phyloP scores from a whole-genome alignment of 2,797 vertebrate genomes.

The Strix occidentalis region DNA sequence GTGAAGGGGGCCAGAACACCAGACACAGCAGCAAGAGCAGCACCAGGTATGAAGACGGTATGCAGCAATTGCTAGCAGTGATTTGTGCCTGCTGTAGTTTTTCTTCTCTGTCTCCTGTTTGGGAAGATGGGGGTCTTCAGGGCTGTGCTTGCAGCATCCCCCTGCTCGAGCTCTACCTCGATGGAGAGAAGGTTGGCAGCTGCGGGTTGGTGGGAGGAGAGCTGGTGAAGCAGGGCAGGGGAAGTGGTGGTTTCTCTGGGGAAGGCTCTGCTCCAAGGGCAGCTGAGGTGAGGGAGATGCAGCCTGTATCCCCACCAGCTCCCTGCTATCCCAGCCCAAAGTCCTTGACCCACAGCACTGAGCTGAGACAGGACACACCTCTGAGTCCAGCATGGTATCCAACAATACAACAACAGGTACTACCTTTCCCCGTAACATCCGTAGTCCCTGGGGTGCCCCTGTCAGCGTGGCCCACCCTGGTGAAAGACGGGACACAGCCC shows the following conservation, averaged over 20 bases:
- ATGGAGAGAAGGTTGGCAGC: neutral
- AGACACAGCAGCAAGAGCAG: neutral
- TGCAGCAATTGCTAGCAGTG: neutral
- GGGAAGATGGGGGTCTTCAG: neutral
- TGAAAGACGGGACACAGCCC: neutral
- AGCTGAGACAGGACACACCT: neutral
- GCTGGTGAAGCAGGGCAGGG: neutral
- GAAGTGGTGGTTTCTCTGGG: neutral
- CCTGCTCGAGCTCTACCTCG: neutral
- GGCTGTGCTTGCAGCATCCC: neutral
- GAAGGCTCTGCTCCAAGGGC: neutral
- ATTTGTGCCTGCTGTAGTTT: neutral
- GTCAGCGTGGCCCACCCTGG: rapidly evolving
- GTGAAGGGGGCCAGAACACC: neutral
- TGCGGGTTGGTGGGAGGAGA: neutral
- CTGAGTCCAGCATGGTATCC: neutral
- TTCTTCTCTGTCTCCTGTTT: neutral
- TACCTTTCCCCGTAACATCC: rapidly evolving
- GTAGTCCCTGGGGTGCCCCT: neutral
- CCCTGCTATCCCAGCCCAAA: neutral
- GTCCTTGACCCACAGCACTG: neutral
- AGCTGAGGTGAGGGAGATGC: neutral
- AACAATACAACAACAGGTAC: neutral
- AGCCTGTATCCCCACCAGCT: neutral
- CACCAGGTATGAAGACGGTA: neutral